Evolutionary conservation across 2,797 vertebrate genomes (phyloP).

Genomic region (Helarctos malayanus): DNA sequence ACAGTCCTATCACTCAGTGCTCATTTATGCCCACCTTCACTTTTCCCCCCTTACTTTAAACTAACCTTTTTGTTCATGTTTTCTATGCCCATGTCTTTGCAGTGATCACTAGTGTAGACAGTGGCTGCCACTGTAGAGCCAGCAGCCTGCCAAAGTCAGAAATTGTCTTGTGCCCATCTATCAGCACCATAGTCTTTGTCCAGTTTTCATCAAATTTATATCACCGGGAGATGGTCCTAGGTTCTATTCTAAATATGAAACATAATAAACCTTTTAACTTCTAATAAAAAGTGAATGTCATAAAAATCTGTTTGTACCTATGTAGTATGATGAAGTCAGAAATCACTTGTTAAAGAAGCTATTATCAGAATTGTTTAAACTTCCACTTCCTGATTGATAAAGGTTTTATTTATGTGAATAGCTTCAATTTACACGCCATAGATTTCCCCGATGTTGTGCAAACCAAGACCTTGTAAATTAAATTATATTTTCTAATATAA

Average conservation of each 20-base stretch:
- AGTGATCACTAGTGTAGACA: background rate
- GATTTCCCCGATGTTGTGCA: background rate
- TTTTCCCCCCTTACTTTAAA: background rate
- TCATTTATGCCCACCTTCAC: background rate
- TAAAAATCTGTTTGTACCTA: background rate
- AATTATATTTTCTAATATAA: constrained; percentile 18
- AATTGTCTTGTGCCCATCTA: background rate
- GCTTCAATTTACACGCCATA: background rate
- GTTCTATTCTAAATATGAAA: constrained; percentile 33
- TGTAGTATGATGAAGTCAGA: background rate
- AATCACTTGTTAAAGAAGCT: constrained; percentile 22
- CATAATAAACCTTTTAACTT: background rate
- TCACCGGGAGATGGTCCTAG: background rate
- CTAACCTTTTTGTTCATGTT: background rate
- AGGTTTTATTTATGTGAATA: background rate
- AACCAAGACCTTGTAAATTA: constrained; percentile 35
- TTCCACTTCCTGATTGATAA: background rate
- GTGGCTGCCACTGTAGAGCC: background rate
- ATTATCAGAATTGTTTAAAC: background rate
- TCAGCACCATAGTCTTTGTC: background rate
- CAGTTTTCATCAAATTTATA: background rate
- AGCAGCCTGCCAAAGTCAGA: background rate
- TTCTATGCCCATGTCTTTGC: background rate
- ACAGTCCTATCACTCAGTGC: background rate
- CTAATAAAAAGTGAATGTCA: background rate